Evolutionary conservation across 2,888 invertebrate genomes (phyloP).

Genomic region (Salpingus planirostris): DNA sequence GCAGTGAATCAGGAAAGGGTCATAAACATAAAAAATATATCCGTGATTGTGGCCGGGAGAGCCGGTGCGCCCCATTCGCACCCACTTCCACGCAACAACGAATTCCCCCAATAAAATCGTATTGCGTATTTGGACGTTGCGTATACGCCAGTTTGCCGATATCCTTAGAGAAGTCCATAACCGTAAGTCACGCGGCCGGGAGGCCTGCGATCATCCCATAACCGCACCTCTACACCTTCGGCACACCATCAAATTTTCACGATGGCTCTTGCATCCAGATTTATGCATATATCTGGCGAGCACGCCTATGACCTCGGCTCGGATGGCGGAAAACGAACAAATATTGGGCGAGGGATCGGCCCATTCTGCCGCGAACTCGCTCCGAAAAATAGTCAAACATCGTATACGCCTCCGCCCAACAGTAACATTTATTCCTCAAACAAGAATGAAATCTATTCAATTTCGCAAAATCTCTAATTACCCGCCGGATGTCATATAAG

Average conservation of each 20-base stretch:
- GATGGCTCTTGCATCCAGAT: constrained; percentile 21
- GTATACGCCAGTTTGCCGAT: constrained; percentile 14
- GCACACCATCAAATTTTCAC: constrained; percentile 30
- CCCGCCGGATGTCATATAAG: no score
- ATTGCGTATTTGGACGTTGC: constrained; percentile 13
- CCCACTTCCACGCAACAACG: constrained; percentile 16
- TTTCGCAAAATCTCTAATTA: no score
- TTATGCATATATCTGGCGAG: constrained; percentile 18
- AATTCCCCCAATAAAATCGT: constrained; percentile 25
- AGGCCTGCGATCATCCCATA: no score
- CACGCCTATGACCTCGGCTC: constrained; percentile 3
- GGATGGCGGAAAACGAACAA: no score
- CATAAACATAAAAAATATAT: constrained; percentile 39
- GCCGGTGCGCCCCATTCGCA: constrained; percentile 19
- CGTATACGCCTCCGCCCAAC: no score
- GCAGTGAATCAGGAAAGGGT: constrained; percentile 35
- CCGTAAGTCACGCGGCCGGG: constrained; percentile 33
- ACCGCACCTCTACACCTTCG: constrained; percentile 30
- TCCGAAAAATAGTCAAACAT: no score
- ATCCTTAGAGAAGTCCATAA: constrained; percentile 30
- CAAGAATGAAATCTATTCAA: no score
- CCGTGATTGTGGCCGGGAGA: constrained; percentile 30
- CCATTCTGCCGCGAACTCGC: no score
- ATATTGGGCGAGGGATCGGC: no score
- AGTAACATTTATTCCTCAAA: no score